Evolutionary conservation across 2,888 invertebrate genomes (phyloP), one percentile per base, ranked within the genome.

Genomic region (Erynnis tages): DNA sequence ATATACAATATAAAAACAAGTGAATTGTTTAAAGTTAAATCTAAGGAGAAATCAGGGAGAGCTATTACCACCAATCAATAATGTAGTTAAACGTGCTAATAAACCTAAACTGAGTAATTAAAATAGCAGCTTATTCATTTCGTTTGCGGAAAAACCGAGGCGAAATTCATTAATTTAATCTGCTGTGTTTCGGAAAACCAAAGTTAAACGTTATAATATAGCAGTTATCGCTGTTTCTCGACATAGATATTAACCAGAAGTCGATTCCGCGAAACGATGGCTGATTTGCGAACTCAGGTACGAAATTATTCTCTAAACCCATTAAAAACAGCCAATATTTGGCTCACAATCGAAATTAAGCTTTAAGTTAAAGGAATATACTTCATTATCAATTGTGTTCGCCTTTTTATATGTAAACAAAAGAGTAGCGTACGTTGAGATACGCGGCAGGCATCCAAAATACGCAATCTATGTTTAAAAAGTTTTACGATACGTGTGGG

Each of bases 231-330:
- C 23, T 8, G 34, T 10, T n/a, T n/a, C 16, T 44, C 56, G 56
- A 55, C 50, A 57, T 67, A 72, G 72, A 79, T 67, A 67, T 54
- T 67, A 57, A 55, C 59, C 75, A 78, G 75, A 71, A 17, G 8
- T 35, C 49, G 53, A 50, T 69, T 66, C 67, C 49, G 53, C 61
- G 74, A 71, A 74, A 59, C 53, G 57, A 59, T 60, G 57, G 55
- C 63, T 67, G 66, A 71, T 77, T 73, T 70, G 65, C 63, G 62
- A 69, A 57, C 65, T 65, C 67, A 58, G 62, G 56, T 62, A 27
- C 34, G 52, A 64, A 55, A 54, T 68, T 63, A 64, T 61, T 62
- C 56, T 60, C 47, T 37, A 55, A 58, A 56, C 37, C 53, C 55
- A 61, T 65, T 60, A 65, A 57, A 58, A 50, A 57, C 48, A 54